Conservation (phyloP, 2,113 vertebrate species). For the Serilophus lunatus region DNA sequence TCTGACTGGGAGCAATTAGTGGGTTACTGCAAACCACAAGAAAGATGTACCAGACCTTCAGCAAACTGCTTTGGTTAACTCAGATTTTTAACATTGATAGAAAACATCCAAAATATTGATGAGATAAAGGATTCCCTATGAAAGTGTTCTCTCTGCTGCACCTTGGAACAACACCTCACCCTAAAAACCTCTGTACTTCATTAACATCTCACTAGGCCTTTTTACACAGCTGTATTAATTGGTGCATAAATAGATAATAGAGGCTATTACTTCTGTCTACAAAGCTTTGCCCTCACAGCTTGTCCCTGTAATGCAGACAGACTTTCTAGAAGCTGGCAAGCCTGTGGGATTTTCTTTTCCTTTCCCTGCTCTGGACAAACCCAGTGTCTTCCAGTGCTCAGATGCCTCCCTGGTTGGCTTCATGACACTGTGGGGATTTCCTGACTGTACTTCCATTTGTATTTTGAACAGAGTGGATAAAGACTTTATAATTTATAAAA, state of each 20-base stretch:
- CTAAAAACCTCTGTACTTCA: neutral
- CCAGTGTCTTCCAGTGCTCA: neutral
- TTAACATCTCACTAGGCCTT: neutral
- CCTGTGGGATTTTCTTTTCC: neutral
- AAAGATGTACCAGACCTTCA: neutral
- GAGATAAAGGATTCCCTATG: neutral
- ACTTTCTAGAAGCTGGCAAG: neutral
- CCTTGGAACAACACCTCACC: neutral
- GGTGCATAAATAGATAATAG: neutral
- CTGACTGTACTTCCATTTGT: neutral
- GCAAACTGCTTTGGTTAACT: neutral
- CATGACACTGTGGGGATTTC: neutral
- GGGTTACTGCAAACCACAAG: neutral
- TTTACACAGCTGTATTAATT: neutral
- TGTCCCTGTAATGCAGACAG: neutral
- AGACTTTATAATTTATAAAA: too few relatives aligned
- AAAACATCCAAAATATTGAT: neutral
- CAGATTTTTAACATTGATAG: neutral
- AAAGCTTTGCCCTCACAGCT: neutral
- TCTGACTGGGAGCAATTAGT: neutral
- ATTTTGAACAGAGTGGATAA: neutral
- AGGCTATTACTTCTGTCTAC: neutral
- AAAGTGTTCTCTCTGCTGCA: neutral
- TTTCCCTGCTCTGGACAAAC: neutral
- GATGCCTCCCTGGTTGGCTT: neutral